Conservation (phyloP, 2,113 vertebrate genomes). For the Capra hircus region DNA sequence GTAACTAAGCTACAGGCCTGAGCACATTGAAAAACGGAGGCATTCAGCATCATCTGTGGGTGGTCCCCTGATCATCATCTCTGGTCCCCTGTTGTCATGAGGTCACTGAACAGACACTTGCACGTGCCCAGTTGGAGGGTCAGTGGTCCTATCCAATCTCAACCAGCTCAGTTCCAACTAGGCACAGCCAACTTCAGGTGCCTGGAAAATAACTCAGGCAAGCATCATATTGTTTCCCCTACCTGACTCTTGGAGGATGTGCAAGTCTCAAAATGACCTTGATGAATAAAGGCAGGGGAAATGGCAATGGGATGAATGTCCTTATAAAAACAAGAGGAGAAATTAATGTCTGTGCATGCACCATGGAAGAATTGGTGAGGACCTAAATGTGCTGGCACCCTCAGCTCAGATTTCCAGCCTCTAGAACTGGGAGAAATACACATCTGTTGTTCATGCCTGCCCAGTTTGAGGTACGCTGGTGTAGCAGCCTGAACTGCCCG, state of each 20-base stretch:
- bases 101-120: not conserved
- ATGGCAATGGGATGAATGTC: not conserved
- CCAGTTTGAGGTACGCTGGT: not conserved
- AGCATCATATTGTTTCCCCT: not conserved
- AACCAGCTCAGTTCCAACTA: not conserved
- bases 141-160: not conserved
- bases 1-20: not conserved
- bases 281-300: not conserved
- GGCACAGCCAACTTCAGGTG: not conserved
- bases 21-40: not conserved
- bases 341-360: not conserved
- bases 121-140: not conserved
- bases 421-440: not conserved
- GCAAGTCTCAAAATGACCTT: not conserved
- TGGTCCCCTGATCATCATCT: not conserved
- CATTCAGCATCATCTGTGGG: not conserved
- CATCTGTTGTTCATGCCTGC: not conserved
- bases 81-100: not conserved
- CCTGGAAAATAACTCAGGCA: not conserved
- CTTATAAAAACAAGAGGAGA: not conserved
- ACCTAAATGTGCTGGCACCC: not conserved
- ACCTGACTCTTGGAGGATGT: not conserved
- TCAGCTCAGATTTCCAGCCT: not conserved
- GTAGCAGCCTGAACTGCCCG: not conserved
- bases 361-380: not conserved